Evolutionary conservation across 1,140 invertebrate genomes (phyloP), one percentile per base, ranked within the genome.

Genomic region (Drosophila nigrodunni): DNA sequence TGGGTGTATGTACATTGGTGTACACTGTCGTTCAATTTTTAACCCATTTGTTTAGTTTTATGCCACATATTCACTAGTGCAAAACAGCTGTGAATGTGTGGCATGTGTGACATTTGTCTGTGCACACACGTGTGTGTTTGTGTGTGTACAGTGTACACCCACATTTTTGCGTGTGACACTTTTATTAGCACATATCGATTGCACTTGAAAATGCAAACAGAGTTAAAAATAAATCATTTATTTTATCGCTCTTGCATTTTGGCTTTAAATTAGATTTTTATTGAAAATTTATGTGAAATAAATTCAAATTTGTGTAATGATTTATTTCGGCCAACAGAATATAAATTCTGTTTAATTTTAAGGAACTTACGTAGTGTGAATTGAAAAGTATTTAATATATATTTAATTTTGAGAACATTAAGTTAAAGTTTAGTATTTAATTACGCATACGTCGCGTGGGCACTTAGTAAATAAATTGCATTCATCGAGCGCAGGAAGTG

Each of bases 161-260:
- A 39, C n/a, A 37, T 30, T 10, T 39, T 1, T 58, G 44, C 11
- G 44, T 8, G 34, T 68, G 78, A 50, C 74, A 77, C 46, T 68
- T 69, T 74, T 82, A 76, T 82, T 71, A 72, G 58, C 74, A 70
- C 46, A 79, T 82, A 83, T 79, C 55, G 77, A 83, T 79, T 72
- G 72, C 60, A 79, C 79, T 82, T 39, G 52, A 55, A 37, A 8
- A 78, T 82, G 80, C 67, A 71, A 82, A 71, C 61, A 59, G 64
- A 78, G 60, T 82, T 61, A 13, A 55, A 66, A 79, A 46, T 46
- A 59, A 74, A 49, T 43, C 54, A 46, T 74, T 82, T 64, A 68
- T 50, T 39, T 13, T 65, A 57, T 43, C 59, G 37, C 35, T 58
- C 18, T 55, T 25, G 18, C 8, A 10, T 1, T 30, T 11, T 18